phyloP scores from a whole-genome alignment of 1,140 invertebrate species.

The Drosophila bocki region DNA sequence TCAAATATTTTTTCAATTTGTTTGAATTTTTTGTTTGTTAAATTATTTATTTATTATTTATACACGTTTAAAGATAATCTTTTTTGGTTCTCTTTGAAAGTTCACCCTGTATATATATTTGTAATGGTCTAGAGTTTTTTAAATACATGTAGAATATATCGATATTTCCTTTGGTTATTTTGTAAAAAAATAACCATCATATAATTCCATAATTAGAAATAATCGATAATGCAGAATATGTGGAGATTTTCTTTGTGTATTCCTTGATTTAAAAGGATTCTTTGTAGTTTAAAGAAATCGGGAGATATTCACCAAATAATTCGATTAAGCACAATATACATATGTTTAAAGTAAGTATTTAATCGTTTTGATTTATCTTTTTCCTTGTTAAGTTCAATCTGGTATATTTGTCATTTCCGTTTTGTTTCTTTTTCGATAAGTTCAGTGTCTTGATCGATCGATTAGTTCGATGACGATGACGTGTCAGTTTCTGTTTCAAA shows the following conservation, averaged over 20 bases:
- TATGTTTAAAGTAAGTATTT: neutral
- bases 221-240: neutral
- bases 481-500: neutral
- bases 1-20: too few relatives aligned
- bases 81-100: too few relatives aligned
- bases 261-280: neutral
- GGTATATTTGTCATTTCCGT: neutral
- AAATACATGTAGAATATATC: neutral
- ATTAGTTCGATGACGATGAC: constrained; percentile 1
- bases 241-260: neutral
- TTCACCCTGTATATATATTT: too few relatives aligned
- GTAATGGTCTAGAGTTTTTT: too few relatives aligned
- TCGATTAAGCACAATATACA: neutral
- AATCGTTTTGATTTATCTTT: neutral
- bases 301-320: neutral
- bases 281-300: neutral
- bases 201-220: neutral
- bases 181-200: constrained; percentile 1
- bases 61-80: too few relatives aligned
- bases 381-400: neutral
- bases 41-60: too few relatives aligned
- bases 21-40: too few relatives aligned
- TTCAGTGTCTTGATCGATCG: neutral
- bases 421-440: neutral
- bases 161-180: neutral